phyloP scores from a whole-genome alignment of 2,888 invertebrate species.

The Orthosia gothica region DNA sequence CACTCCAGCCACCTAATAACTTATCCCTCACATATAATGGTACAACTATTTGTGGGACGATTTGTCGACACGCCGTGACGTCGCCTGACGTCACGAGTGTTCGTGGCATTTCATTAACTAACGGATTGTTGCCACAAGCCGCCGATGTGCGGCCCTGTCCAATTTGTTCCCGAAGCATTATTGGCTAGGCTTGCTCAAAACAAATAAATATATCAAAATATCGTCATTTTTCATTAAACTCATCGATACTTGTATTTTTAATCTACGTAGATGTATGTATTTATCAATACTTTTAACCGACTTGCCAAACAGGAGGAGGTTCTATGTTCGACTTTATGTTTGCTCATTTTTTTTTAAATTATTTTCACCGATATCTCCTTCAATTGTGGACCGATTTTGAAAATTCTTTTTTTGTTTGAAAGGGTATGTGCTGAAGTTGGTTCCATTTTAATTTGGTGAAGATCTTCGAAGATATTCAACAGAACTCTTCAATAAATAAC shows the following conservation, averaged over 20 bases:
- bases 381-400: too few relatives aligned
- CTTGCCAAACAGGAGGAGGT: too few relatives aligned
- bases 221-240: neutral
- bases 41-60: constrained; percentile 58
- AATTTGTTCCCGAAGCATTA: constrained; percentile 67
- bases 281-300: neutral
- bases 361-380: too few relatives aligned
- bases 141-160: constrained; percentile 66
- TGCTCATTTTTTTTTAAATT: too few relatives aligned
- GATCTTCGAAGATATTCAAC: too few relatives aligned
- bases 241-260: neutral
- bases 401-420: too few relatives aligned
- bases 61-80: constrained; percentile 60
- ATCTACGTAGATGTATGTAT: neutral
- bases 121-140: constrained; percentile 71
- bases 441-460: too few relatives aligned
- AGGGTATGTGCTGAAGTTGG: too few relatives aligned
- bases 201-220: neutral
- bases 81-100: constrained; percentile 64
- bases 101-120: constrained; percentile 74
- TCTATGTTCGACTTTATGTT: too few relatives aligned
- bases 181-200: constrained; percentile 25
- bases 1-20: constrained; percentile 37
- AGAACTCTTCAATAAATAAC: too few relatives aligned
- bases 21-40: constrained; percentile 47